A percentile compares a stretch with the other conserved stretches of the same genome.
Evolutionary conservation across 2,113 vertebrate genomes (phyloP).

Genomic region (Gavialis gangeticus): DNA sequence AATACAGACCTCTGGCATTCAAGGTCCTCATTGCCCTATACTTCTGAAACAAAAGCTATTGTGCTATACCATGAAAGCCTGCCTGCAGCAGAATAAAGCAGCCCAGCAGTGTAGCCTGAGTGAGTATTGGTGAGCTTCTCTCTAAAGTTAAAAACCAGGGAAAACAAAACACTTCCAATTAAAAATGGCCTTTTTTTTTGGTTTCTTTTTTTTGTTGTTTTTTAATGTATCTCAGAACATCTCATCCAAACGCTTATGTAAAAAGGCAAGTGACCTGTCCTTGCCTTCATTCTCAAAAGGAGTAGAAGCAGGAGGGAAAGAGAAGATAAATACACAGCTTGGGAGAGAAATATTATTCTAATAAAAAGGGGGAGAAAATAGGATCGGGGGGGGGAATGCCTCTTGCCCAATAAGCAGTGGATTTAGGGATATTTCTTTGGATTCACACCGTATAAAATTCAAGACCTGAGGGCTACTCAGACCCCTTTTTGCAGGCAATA

Average conservation of each 20-base stretch:
- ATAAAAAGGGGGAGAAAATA: not conserved
- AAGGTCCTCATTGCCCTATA: slow-evolving; percentile 75
- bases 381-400: not conserved
- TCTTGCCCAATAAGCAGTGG: slow-evolving; percentile 31
- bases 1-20: slow-evolving; percentile 81
- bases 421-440: not conserved
- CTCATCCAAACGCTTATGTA: slow-evolving; percentile 67
- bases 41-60: slow-evolving; percentile 86
- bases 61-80: slow-evolving; percentile 75
- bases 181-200: slow-evolving; percentile 68
- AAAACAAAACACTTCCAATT: slow-evolving; percentile 82
- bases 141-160: slow-evolving; percentile 78
- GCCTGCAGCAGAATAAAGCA: slow-evolving; percentile 70
- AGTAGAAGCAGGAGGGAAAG: slow-evolving; percentile 10
- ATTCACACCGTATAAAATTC: not conserved
- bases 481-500: not conserved
- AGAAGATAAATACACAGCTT: slow-evolving; percentile 30
- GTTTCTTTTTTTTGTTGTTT: slow-evolving; percentile 60
- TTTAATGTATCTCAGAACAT: slow-evolving; percentile 13
- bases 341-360: not conserved
- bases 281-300: slow-evolving; percentile 74
- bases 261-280: slow-evolving; percentile 81
- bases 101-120: slow-evolving; percentile 59
- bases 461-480: not conserved
- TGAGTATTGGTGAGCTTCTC: slow-evolving; percentile 64